These are phyloP conservation scores for Cavia porcellus DNA, from an alignment of 2,113 vertebrate species.

Conservation along the genomic window DNA sequence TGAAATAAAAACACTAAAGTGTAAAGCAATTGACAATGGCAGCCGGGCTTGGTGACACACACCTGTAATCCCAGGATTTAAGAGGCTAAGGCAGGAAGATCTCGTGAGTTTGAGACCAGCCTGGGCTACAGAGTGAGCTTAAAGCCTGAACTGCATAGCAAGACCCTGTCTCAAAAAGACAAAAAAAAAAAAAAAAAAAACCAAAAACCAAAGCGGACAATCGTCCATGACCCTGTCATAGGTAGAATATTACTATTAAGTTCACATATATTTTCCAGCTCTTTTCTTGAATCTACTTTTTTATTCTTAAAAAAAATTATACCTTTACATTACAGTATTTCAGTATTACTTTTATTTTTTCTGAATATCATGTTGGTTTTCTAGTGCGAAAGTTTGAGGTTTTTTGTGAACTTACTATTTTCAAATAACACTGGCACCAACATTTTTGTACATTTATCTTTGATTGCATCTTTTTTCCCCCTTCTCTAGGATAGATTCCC, in stretches of 20 bases:
- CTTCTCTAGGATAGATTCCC: constrained; percentile 72
- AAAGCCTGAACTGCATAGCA: too few species aligned
- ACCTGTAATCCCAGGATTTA: too few species aligned
- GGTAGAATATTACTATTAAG: constrained; percentile 5
- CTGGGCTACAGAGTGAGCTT: too few species aligned
- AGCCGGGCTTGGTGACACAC: too few species aligned
- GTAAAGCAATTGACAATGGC: constrained; percentile 44
- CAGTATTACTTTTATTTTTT: not conserved
- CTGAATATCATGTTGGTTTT: constrained; percentile 35
- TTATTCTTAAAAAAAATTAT: constrained; percentile 27
- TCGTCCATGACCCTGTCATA: not conserved
- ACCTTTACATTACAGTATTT: constrained; percentile 35
- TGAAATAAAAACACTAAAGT: constrained; percentile 37
- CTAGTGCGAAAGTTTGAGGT: constrained; percentile 28
- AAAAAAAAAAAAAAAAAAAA: too few species aligned
- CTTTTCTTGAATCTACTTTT: constrained; percentile 21
- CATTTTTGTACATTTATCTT: constrained; percentile 70
- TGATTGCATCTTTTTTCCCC: constrained; percentile 59
- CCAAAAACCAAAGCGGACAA: not conserved
- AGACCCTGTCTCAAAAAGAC: too few species aligned
- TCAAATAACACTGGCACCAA: constrained; percentile 50
- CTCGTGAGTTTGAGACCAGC: too few species aligned
- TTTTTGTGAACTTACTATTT: constrained; percentile 61
- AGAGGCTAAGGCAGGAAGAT: too few species aligned
- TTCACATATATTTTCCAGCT: constrained; percentile 44